Base-by-base conservation (phyloP, 2,113 vertebrate species). In the Prunella fulvescens region DNA sequence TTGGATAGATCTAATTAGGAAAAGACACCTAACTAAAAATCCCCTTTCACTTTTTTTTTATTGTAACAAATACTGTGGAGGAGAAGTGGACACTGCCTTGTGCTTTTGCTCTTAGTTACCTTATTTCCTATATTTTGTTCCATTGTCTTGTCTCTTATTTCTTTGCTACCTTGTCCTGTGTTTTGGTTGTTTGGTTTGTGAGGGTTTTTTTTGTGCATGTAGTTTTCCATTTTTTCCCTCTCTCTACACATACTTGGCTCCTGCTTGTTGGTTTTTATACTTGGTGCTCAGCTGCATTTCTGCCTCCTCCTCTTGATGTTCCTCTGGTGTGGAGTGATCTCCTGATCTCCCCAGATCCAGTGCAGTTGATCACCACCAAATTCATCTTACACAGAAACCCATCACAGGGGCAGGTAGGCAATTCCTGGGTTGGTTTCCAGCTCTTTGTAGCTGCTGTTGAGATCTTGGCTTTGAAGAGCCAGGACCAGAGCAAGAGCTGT, bases 261-360 rank as follows among this genome's bases (percentile, higher is more conserved):
- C 17, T 77, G 15, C 15, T 29, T 71, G 5, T 42, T 35, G 14
- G 0, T 2, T 13, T 33, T 42, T 53, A 14, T 67, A 1, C 14
- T 64, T 70, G 35, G 42, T 29, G 7, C 33, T 87, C 12, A 69
- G 28, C 42, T 85, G 25, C 19, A 7, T 91, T 81, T 83, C 65
- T 89, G 39, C 44, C 4, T 85, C 17, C 10, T 73, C 33, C 23
- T 25, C 9, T 37, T 5, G 4, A 2, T 0, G 0, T 45, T 78
- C 24, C 22, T 5, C 4, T 50, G 37, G 17, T 51, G 25, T 74
- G 80, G 42, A 90, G 35, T 23, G 40, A 62, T 87, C 40, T 31
- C 8, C 16, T 72, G 28, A 47, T 80, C 71, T 93, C 11, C 42
- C 57, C 33, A 76, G 40, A n/a, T 80, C 10, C 14, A 1, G 26